Conservation (phyloP, 1,140 invertebrate genomes). For the Caerostris darwini region DNA sequence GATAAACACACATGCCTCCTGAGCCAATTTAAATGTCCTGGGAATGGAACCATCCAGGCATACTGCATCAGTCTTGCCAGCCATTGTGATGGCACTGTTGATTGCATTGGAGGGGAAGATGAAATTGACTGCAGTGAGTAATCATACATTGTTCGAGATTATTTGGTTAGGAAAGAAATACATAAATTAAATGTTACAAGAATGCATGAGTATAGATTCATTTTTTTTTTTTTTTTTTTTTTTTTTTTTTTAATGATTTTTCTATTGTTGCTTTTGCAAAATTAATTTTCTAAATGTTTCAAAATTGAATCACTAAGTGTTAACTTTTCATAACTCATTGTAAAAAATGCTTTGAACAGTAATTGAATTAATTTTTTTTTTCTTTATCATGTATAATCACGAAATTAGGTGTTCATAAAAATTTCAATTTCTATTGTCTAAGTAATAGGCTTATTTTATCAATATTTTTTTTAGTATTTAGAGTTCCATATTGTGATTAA, state of each 20-base stretch:
- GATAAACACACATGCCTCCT: conserved; percentile 83
- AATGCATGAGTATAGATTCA: background rate
- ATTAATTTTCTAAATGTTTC: too few species aligned
- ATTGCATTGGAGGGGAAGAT: conserved; percentile 89
- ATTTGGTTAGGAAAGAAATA: background rate
- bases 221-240: background rate
- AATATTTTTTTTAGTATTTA: too few species aligned
- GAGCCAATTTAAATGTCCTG: conserved; percentile 83
- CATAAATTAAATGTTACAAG: too few species aligned
- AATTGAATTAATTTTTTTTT: too few species aligned
- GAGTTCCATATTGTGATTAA: too few species aligned
- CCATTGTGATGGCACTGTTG: conserved; percentile 85
- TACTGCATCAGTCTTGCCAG: conserved; percentile 83
- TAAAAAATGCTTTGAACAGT: too few species aligned
- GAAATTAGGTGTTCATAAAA: too few species aligned
- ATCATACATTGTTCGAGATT: background rate
- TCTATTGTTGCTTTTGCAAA: background rate
- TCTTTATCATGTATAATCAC: too few species aligned
- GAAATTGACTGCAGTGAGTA: conserved; percentile 87
- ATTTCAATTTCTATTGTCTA: too few species aligned
- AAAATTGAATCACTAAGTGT: too few species aligned
- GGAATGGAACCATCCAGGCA: conserved; percentile 81
- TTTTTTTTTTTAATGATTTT: background rate
- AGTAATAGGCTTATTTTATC: too few species aligned
- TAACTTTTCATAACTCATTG: too few species aligned